phyloP scores from a whole-genome alignment of 2,113 vertebrate genomes.

The Phocoena phocoena region DNA sequence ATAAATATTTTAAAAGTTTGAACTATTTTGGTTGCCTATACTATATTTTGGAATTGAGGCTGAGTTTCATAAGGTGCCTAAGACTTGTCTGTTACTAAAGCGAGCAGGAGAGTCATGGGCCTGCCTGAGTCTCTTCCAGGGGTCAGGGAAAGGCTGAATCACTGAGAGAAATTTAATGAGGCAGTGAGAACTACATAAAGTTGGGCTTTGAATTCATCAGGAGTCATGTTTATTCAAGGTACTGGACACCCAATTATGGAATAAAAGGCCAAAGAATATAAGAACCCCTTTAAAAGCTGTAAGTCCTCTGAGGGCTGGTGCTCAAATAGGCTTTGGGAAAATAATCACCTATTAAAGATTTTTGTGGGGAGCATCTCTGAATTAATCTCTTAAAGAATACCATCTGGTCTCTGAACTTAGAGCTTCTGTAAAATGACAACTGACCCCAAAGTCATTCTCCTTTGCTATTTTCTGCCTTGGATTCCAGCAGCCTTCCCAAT shows the following conservation, averaged over 20 bases:
- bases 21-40: not conserved
- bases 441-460: not conserved
- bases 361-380: not conserved
- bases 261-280: not conserved
- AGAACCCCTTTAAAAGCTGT: not conserved
- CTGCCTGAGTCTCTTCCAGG: not conserved
- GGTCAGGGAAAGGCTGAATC: no score
- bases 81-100: not conserved
- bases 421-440: not conserved
- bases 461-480: not conserved
- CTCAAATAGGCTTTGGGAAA: not conserved
- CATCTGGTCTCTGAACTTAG: not conserved
- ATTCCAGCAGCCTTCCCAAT: not conserved
- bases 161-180: not conserved
- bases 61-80: not conserved
- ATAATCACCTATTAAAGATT: not conserved
- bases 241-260: not conserved
- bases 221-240: not conserved
- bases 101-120: accelerated
- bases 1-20: not conserved
- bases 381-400: not conserved
- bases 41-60: not conserved
- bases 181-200: not conserved
- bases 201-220: not conserved
- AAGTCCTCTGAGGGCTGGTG: not conserved